These are phyloP conservation scores for Furcifer pardalis DNA, from an alignment of 2,797 vertebrate genomes.

Conservation along the genomic window DNA sequence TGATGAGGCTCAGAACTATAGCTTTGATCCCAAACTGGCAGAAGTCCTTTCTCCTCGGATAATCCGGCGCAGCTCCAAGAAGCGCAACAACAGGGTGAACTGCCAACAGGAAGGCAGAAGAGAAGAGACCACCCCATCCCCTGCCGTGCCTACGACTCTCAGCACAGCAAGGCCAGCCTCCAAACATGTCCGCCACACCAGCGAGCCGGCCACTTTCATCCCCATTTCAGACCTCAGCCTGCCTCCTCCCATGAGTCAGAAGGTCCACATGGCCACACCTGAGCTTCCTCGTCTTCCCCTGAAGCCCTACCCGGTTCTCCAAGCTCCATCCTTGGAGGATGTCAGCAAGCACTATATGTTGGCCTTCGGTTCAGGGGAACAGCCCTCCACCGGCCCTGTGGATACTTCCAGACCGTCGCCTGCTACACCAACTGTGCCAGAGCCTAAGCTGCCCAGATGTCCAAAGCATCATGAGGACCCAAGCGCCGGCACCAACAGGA, in stretches of 20 bases:
- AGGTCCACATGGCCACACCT: conserved; percentile 32
- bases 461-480: conserved; percentile 72
- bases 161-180: conserved; percentile 59
- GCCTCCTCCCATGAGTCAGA: conserved; percentile 62
- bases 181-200: conserved; percentile 90
- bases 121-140: conserved; percentile 2
- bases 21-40: conserved; percentile 85
- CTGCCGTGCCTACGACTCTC: not conserved
- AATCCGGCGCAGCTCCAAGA: conserved; percentile 85
- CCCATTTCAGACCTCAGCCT: conserved; percentile 82
- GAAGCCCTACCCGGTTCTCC: conserved; percentile 70
- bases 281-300: conserved; percentile 65
- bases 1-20: conserved; percentile 72
- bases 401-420: conserved; percentile 76
- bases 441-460: conserved; percentile 77
- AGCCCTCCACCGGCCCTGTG: conserved; percentile 55
- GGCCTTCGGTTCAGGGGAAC: conserved; percentile 77
- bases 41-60: conserved; percentile 84
- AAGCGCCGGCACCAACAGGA: conserved; percentile 70
- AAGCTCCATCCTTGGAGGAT: conserved; percentile 86
- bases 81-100: conserved; percentile 81
- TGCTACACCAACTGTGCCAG: conserved; percentile 66
- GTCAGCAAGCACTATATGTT: conserved; percentile 89
- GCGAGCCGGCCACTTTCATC: conserved; percentile 87
- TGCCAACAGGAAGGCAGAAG: conserved; percentile 78